Conservation (phyloP, 2,113 vertebrate genomes). For the Apodemus speciosus region DNA sequence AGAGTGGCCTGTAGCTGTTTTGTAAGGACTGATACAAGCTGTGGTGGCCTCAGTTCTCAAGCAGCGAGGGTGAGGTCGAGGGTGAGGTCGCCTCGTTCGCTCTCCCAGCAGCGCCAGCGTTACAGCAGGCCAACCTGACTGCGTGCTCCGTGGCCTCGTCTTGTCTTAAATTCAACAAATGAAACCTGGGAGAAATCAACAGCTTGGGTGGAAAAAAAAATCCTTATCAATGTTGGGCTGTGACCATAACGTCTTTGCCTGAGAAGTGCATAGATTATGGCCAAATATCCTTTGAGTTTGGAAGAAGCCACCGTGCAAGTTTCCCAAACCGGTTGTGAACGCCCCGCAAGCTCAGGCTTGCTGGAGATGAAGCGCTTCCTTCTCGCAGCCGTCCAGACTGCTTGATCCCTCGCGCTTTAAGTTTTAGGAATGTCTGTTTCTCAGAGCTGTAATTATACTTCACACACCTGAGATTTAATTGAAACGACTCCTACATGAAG, state of each 20-base stretch:
- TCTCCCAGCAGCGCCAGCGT: not conserved
- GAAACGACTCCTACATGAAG: conserved; percentile 19
- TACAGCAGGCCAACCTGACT: conserved; percentile 16
- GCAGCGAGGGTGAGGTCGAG: not conserved
- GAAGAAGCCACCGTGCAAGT: conserved; percentile 72
- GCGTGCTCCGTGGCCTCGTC: conserved; percentile 30
- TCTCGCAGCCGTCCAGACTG: conserved; percentile 70
- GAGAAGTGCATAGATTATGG: conserved; percentile 66
- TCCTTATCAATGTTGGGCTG: conserved; percentile 46
- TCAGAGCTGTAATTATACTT: conserved; percentile 69
- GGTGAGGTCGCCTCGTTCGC: not conserved
- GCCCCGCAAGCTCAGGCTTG: conserved; percentile 77
- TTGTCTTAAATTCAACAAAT: conserved; percentile 61
- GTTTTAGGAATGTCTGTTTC: conserved; percentile 78
- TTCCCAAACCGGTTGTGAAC: conserved; percentile 80
- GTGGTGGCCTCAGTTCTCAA: not conserved
- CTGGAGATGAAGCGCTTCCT: conserved; percentile 81
- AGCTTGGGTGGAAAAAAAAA: conserved; percentile 52
- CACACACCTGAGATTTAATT: conserved; percentile 43
- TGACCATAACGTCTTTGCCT: conserved; percentile 60
- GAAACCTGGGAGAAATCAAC: conserved; percentile 64
- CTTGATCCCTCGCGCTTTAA: conserved; percentile 79
- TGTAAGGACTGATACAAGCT: not conserved
- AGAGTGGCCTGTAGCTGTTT: conserved; percentile 43
- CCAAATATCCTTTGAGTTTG: conserved; percentile 61